phyloP scores from a whole-genome alignment of 2,113 vertebrate genomes.

The Lonchura striata region DNA sequence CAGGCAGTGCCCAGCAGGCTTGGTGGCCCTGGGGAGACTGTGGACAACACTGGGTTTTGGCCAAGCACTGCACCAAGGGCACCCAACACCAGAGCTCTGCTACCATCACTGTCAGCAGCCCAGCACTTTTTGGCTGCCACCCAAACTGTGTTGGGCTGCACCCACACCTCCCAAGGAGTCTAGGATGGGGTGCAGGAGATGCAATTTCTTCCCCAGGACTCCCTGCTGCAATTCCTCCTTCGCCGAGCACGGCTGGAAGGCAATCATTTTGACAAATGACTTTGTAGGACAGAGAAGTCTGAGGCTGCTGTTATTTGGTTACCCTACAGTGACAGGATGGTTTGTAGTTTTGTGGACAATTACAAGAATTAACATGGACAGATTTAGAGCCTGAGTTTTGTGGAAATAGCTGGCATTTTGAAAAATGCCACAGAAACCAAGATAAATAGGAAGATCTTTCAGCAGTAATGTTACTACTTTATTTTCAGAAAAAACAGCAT shows the following conservation, averaged over 20 bases:
- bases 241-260: neutral
- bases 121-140: neutral
- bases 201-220: neutral
- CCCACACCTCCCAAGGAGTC: rapidly evolving
- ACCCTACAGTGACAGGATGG: neutral
- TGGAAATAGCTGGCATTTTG: neutral
- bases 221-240: neutral
- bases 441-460: neutral
- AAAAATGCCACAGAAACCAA: neutral
- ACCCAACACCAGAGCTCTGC: neutral
- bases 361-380: conserved; percentile 18
- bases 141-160: rapidly evolving
- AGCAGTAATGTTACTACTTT: neutral
- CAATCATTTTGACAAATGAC: conserved; percentile 20
- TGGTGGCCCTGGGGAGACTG: rapidly evolving
- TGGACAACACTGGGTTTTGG: rapidly evolving
- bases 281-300: neutral
- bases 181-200: neutral
- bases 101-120: rapidly evolving
- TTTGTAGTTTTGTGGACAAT: neutral
- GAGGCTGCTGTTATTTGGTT: neutral
- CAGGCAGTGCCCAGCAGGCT: neutral
- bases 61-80: neutral
- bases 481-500: neutral
- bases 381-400: neutral